phyloP scores from a whole-genome alignment of 1,140 invertebrate species.

The Drosophila funebris region DNA sequence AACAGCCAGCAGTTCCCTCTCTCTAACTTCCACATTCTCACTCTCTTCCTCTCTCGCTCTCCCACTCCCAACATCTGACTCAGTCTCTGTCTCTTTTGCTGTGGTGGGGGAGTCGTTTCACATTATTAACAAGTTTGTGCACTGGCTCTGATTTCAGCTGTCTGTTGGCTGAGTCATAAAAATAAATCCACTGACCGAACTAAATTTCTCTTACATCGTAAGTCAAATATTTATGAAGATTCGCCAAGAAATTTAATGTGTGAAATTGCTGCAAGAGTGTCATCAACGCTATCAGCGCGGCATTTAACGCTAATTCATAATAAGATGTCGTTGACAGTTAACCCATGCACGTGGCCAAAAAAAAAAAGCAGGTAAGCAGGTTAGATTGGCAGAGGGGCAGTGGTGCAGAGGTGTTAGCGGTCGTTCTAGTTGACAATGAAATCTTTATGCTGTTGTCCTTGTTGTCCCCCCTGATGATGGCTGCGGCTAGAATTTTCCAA shows the following conservation, averaged over 20 bases:
- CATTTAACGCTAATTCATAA: constrained; percentile 83
- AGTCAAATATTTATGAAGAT: constrained; percentile 73
- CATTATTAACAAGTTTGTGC: constrained; percentile 61
- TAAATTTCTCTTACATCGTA: constrained; percentile 9
- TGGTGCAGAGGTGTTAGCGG: neutral
- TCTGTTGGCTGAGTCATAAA: constrained; percentile 59
- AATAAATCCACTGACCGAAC: constrained; percentile 69
- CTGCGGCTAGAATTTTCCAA: constrained; percentile 36
- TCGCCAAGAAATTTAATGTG: constrained; percentile 58
- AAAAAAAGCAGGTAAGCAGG: constrained; percentile 12
- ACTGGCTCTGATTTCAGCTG: constrained; percentile 56
- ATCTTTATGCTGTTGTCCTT: constrained; percentile 50
- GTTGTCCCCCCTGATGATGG: constrained; percentile 56
- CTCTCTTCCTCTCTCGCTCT: neutral
- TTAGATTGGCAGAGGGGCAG: neutral
- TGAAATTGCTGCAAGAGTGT: constrained; percentile 67
- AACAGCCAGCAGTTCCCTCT: constrained; percentile 7
- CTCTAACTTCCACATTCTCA: too few relatives aligned
- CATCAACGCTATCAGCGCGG: constrained; percentile 74
- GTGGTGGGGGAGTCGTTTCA: constrained; percentile 4
- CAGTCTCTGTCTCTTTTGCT: neutral
- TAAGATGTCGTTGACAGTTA: constrained; percentile 82
- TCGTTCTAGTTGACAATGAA: constrained; percentile 65
- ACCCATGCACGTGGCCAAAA: constrained; percentile 59
- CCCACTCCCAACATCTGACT: too few relatives aligned